A percentile compares a stretch with the other conserved stretches of the same genome.
These are phyloP conservation scores for Tachysurus fulvidraco DNA, from an alignment of 2,113 vertebrate genomes.

Conservation along the genomic window DNA sequence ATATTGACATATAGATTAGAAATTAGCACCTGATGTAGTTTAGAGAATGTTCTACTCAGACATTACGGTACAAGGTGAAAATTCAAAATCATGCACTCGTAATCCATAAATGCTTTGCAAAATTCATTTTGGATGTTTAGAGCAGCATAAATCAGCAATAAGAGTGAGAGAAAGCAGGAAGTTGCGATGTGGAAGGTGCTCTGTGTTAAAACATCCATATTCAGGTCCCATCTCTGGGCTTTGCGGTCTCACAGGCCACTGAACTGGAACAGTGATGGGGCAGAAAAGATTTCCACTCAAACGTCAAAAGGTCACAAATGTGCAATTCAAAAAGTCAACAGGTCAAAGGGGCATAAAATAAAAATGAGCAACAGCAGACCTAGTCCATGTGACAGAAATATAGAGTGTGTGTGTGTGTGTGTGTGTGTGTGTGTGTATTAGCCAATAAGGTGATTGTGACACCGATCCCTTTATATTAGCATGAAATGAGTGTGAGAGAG, in stretches of 20 bases:
- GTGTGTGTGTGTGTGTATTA: neutral
- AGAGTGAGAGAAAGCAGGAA: neutral
- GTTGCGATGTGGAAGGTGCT: neutral
- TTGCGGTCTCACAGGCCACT: conserved; percentile 18
- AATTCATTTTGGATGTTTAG: neutral
- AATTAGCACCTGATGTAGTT: neutral
- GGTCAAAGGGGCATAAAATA: conserved; percentile 29
- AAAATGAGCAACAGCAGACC: neutral
- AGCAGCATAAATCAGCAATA: neutral
- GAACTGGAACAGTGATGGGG: conserved; percentile 16
- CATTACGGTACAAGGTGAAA: neutral
- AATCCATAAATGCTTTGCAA: neutral
- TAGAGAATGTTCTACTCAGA: neutral
- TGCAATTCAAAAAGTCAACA: neutral
- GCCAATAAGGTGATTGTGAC: neutral
- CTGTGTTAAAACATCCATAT: conserved; percentile 33
- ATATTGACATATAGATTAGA: neutral
- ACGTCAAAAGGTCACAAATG: neutral
- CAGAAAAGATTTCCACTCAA: conserved; percentile 1
- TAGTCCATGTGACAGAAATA: neutral
- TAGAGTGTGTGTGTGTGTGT: no score
- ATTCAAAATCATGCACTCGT: neutral
- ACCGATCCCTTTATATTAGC: conserved; percentile 9
- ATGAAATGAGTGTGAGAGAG: neutral
- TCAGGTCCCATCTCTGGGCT: conserved; percentile 38